Evolutionary conservation across 2,797 vertebrate genomes (phyloP).

Genomic region (Leptoclinus maculatus): DNA sequence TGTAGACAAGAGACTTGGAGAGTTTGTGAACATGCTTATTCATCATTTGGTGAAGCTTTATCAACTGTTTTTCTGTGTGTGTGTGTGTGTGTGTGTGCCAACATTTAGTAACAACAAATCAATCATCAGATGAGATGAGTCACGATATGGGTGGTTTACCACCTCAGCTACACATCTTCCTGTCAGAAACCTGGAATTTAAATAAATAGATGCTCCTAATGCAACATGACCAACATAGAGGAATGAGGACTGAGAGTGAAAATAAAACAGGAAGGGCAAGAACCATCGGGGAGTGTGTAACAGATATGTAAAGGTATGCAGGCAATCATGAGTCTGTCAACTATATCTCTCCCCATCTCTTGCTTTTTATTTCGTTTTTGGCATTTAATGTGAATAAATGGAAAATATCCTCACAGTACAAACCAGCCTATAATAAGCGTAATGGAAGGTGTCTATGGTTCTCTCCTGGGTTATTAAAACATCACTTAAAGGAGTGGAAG

Average conservation of each 20-base stretch:
- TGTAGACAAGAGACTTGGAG: not conserved
- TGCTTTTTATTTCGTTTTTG: not conserved
- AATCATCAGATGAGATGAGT: not conserved
- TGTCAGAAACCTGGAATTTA: not conserved
- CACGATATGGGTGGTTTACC: not conserved
- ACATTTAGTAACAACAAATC: not conserved
- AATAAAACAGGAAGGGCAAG: not conserved
- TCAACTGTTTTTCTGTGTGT: not conserved
- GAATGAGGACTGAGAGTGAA: not conserved
- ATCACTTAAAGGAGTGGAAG: not conserved
- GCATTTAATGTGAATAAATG: constrained; percentile 1
- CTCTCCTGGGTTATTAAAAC: not conserved
- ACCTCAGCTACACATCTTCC: not conserved
- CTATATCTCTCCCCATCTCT: not conserved
- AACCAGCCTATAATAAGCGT: constrained; percentile 6
- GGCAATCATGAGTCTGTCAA: not conserved
- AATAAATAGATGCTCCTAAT: not conserved
- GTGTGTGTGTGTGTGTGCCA: not conserved
- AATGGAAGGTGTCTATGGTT: not conserved
- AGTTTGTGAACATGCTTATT: not conserved
- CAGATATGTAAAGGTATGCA: not conserved
- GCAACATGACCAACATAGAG: not conserved
- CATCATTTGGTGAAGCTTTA: not conserved
- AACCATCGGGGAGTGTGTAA: not conserved
- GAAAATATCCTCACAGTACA: not conserved